Conservation (phyloP, 2,113 vertebrate species). For the Phasianus colchicus region DNA sequence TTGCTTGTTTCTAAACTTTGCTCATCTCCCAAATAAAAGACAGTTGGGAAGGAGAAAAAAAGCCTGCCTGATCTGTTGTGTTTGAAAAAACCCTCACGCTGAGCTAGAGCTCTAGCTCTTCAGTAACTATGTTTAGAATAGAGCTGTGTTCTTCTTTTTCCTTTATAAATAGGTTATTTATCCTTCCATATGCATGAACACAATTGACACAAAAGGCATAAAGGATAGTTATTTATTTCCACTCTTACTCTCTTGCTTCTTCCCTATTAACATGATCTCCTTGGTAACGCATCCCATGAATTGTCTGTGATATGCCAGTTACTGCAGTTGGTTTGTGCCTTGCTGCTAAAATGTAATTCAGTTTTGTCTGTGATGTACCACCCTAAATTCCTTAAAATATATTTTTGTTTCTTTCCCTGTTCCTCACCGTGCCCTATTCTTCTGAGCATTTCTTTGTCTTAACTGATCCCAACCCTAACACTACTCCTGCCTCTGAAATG, state of each 20-base stretch:
- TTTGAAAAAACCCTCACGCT: neutral
- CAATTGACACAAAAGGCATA: conserved; percentile 33
- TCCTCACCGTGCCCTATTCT: neutral
- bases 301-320: neutral
- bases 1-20: neutral
- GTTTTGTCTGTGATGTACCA: neutral
- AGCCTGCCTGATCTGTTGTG: neutral
- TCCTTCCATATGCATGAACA: conserved; percentile 40
- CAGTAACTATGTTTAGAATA: conserved; percentile 27
- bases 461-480: neutral
- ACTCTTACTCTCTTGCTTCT: conserved; percentile 45
- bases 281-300: conserved; percentile 56
- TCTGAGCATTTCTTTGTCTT: neutral
- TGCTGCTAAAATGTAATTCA: neutral
- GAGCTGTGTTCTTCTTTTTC: neutral
- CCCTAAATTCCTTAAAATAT: neutral
- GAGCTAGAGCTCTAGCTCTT: neutral
- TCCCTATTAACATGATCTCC: conserved; percentile 55
- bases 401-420: neutral
- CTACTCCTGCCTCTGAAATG: neutral
- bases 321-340: conserved; percentile 7
- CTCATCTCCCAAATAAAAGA: neutral
- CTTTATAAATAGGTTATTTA: conserved; percentile 36
- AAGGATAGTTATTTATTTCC: conserved; percentile 54
- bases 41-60: neutral